Percentiles rank a stretch among this genome's conserved stretches.
phyloP scores from a whole-genome alignment of 2,113 vertebrate species.

The Oreochromis tanganicae region DNA sequence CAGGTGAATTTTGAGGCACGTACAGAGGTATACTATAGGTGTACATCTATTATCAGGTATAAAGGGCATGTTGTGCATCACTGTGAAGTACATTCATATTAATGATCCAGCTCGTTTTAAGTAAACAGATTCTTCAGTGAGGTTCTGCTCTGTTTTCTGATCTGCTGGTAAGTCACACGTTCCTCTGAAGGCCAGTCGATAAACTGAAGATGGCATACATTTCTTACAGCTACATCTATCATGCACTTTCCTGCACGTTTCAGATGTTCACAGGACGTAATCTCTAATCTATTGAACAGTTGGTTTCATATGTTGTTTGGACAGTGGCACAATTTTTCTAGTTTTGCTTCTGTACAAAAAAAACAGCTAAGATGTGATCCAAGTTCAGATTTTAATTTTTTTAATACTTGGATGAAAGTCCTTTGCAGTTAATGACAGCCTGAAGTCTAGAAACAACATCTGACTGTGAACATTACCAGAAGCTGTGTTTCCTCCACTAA shows the following conservation, averaged over 20 bases:
- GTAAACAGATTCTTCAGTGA: not conserved
- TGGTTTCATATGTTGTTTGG: not conserved
- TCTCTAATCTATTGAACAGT: not conserved
- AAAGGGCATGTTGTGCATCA: not conserved
- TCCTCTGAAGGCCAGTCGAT: not conserved
- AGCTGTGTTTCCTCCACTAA: not conserved
- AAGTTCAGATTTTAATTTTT: not conserved
- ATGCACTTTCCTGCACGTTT: not conserved
- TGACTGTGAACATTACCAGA: not conserved
- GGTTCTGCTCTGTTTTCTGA: not conserved
- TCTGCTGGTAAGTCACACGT: fast-evolving
- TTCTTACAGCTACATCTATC: not conserved
- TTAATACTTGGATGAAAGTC: not conserved
- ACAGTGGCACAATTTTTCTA: not conserved
- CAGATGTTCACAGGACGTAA: fast-evolving
- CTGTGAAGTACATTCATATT: not conserved
- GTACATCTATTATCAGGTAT: not conserved
- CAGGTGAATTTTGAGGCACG: fast-evolving
- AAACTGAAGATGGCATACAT: not conserved
- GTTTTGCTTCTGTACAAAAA: not conserved
- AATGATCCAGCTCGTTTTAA: not conserved
- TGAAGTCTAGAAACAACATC: not conserved
- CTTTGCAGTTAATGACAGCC: not conserved
- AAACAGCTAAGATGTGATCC: not conserved
- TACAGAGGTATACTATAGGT: fast-evolving